Base-by-base conservation (phyloP, 2,797 vertebrate genomes). In the Malurus leucopterus region DNA sequence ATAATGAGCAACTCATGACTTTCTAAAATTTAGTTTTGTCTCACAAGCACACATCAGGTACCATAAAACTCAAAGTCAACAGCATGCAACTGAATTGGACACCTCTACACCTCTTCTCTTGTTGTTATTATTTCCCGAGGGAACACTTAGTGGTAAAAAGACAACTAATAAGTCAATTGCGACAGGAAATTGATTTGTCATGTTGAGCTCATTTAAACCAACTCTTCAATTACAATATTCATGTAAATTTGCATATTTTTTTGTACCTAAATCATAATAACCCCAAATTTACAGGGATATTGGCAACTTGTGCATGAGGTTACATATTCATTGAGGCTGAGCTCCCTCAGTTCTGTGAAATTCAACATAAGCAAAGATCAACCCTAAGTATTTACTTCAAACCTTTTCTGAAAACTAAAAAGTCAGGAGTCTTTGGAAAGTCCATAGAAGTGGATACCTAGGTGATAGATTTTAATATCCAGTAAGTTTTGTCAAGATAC, bases 151-250 rank as follows among this genome's bases (percentile, higher is more conserved):
- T 91, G 68, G 43, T 93, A 82, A 94, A 92, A 95, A 94, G 70
- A 93, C 59, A 95, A 91, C 61, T 87, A 61, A 86, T 90, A 69
- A 23, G 67, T 93, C 87, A 95, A 84, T 92, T 20, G 26, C n/a
- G 54, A 93, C 46, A 93, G 81, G 54, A 93, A 95, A 93, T 83
- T 86, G 89, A 94, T 91, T 90, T 51, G 38, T 54, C 47, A 88
- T 81, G 67, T 94, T 68, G 77, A 70, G 73, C 75, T 95, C 75
- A 85, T 94, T 96, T 95, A 94, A 95, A 88, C 8, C 36, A 84
- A 84, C 40, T 59, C 93, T 73, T 57, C 6, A 32, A n/a, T 44
- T 64, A 73, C 43, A 79, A 58, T 82, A 92, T 91, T 94, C 27
- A 92, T 78, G 27, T 54, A 72, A 72, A 79, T 91, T 91, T 84